A percentile compares a stretch with the other conserved stretches of the same genome.
phyloP scores from a whole-genome alignment of 2,113 vertebrate genomes.

The Psittacus erithacus region DNA sequence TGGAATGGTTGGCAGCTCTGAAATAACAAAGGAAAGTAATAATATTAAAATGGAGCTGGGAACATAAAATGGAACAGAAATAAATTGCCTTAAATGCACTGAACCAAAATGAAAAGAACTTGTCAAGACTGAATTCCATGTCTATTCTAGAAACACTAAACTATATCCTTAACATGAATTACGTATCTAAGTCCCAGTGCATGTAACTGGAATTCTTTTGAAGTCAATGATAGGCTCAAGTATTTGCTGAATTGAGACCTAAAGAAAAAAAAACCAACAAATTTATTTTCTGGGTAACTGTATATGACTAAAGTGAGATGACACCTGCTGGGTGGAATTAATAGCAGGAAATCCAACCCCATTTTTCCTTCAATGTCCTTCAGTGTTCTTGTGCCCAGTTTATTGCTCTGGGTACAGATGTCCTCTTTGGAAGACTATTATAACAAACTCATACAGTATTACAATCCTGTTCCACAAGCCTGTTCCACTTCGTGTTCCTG shows the following conservation, averaged over 20 bases:
- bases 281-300: not conserved
- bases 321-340: not conserved
- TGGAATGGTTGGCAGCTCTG: not conserved
- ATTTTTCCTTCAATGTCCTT: not conserved
- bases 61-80: not conserved
- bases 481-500: not conserved
- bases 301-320: not conserved
- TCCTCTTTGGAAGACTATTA: not conserved
- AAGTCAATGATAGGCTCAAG: not conserved
- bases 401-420: not conserved
- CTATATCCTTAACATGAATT: not conserved
- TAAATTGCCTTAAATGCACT: not conserved
- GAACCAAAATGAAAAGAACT: not conserved
- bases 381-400: not conserved
- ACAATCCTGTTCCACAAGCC: not conserved
- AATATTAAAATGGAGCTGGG: not conserved
- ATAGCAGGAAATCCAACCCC: not conserved
- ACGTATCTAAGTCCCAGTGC: not conserved
- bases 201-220: not conserved
- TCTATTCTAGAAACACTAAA: not conserved
- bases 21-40: not conserved
- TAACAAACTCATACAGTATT: not conserved
- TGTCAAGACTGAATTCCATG: not conserved
- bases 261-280: not conserved
- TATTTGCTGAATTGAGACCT: not conserved